phyloP scores from a whole-genome alignment of 2,888 invertebrate species.

The Pachliopta kotzebuea region DNA sequence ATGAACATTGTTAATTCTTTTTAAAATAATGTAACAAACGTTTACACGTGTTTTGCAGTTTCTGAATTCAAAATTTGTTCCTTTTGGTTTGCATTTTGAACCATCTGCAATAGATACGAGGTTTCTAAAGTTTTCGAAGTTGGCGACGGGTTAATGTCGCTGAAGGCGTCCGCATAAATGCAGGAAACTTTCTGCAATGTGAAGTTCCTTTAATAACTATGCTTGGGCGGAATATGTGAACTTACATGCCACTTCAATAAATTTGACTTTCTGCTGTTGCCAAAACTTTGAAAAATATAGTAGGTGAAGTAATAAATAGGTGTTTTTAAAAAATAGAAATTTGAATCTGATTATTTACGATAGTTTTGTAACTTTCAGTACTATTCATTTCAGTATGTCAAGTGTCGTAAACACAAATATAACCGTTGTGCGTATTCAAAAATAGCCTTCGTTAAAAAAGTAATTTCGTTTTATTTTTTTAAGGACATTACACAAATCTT shows the following conservation, averaged over 20 bases:
- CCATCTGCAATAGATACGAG: conserved; percentile 39
- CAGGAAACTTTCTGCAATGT: conserved; percentile 44
- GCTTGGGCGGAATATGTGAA: conserved; percentile 41
- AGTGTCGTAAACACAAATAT: too few relatives aligned
- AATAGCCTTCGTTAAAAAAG: too few relatives aligned
- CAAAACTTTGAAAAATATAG: background rate
- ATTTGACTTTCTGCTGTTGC: conserved; percentile 53
- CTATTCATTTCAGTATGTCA: too few relatives aligned
- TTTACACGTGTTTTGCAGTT: background rate
- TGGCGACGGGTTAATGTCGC: conserved; percentile 37
- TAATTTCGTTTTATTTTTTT: too few relatives aligned
- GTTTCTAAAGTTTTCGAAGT: conserved; percentile 43
- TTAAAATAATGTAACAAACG: too few relatives aligned
- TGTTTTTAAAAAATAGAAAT: too few relatives aligned
- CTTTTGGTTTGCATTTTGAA: conserved; percentile 32
- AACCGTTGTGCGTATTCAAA: too few relatives aligned
- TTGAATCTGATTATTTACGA: too few relatives aligned
- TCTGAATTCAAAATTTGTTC: conserved; percentile 12
- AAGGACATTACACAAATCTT: too few relatives aligned
- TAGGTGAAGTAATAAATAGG: too few relatives aligned
- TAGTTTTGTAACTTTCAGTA: too few relatives aligned
- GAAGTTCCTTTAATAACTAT: conserved; percentile 49
- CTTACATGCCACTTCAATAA: conserved; percentile 51
- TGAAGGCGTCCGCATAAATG: conserved; percentile 40
- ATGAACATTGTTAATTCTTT: too few relatives aligned